Evolutionary conservation across 2,113 vertebrate species (phyloP).

Genomic region (Lagopus muta): DNA sequence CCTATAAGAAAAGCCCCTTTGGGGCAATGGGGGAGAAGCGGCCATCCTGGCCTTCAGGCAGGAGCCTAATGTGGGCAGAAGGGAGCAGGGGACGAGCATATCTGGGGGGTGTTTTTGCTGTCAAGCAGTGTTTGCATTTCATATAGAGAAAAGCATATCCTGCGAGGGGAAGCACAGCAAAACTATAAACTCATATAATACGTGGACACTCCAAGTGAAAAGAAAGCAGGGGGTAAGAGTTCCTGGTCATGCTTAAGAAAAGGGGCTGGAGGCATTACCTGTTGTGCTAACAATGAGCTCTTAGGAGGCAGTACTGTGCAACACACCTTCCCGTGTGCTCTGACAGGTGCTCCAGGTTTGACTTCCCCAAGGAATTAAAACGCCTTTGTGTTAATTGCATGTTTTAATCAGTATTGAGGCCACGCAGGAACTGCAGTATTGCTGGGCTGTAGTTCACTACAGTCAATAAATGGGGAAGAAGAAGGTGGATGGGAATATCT

Average conservation of each 20-base stretch:
- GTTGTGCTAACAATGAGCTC: slow-evolving; percentile 31
- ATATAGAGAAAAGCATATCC: slow-evolving; percentile 27
- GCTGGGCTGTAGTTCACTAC: slow-evolving; percentile 63
- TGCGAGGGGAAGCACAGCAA: slow-evolving; percentile 49
- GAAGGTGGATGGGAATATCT: slow-evolving; percentile 26
- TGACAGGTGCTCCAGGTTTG: slow-evolving; percentile 41
- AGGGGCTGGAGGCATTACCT: background rate
- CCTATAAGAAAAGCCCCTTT: background rate
- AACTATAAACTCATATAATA: slow-evolving; percentile 40
- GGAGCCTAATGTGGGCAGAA: background rate
- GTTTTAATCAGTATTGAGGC: slow-evolving; percentile 62
- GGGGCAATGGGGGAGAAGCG: background rate
- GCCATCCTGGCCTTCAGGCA: background rate
- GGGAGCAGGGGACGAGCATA: background rate
- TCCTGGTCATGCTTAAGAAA: slow-evolving; percentile 28
- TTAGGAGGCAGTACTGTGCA: slow-evolving; percentile 43
- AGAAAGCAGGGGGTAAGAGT: background rate
- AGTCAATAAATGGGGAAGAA: slow-evolving; percentile 38
- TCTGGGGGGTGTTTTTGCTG: background rate
- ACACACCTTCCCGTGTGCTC: slow-evolving; percentile 15
- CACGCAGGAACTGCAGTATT: slow-evolving; percentile 55
- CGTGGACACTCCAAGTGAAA: slow-evolving; percentile 3
- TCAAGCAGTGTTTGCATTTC: slow-evolving; percentile 42
- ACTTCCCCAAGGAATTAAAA: slow-evolving; percentile 43
- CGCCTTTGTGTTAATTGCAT: slow-evolving; percentile 45